Evolutionary conservation across 2,113 vertebrate genomes (phyloP).

Genomic region (Shinisaurus crocodilurus): DNA sequence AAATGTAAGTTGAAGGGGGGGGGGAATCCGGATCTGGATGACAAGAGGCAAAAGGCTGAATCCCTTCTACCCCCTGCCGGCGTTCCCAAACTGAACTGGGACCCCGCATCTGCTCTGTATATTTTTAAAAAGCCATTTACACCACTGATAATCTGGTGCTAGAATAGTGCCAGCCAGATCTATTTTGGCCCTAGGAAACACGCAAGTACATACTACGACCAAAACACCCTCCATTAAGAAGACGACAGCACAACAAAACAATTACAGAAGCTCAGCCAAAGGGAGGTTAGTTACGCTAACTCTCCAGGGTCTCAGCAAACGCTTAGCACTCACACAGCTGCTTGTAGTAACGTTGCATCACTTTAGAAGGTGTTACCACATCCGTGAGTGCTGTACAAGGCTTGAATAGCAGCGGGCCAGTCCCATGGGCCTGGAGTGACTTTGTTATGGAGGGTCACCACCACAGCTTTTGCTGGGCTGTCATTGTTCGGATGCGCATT

Average conservation of each 20-base stretch:
- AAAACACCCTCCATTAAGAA: slow-evolving; percentile 1
- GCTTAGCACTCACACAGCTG: background rate
- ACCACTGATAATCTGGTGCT: too few species aligned
- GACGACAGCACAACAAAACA: background rate
- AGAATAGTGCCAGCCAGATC: too few species aligned
- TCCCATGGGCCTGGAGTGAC: background rate
- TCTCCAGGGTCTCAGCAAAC: background rate
- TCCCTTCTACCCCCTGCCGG: background rate
- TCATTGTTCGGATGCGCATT: background rate
- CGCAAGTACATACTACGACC: background rate
- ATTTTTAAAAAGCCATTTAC: too few species aligned
- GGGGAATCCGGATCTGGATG: background rate
- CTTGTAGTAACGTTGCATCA: background rate
- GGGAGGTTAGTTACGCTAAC: background rate
- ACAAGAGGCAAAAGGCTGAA: background rate
- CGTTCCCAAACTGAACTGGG: background rate
- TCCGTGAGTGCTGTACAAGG: background rate
- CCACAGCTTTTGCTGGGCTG: background rate
- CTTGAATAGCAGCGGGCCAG: background rate
- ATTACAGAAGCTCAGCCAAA: accelerated
- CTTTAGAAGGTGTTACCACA: background rate
- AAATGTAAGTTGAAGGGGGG: too few species aligned
- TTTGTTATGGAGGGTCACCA: background rate
- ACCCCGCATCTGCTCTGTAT: too few species aligned
- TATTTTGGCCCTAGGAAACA: background rate